Evolutionary conservation across 2,888 invertebrate species (phyloP), one percentile per base, ranked within the genome.

Genomic region (Galerucella calmariensis): DNA sequence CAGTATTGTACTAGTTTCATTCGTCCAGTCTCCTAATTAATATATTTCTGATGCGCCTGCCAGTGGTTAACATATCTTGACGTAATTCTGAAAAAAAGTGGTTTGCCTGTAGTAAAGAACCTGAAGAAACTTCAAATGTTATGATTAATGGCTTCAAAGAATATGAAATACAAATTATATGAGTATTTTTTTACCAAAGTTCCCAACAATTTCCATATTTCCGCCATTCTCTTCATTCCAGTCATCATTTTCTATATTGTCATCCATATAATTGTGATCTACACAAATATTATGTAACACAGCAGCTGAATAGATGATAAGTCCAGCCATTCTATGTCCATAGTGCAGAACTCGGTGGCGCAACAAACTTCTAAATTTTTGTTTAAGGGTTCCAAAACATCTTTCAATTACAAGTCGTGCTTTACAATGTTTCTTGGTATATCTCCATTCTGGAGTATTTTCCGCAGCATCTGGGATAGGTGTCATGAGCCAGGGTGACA

Each of bases 291-390:
- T 63, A 35, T 63, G 35, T 63, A 63, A 35, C 27, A 63, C 63
- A 5, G 63, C 41, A 63, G 27, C 63, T 27, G 63, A 63, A 63
- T 63, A 63, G 8, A 63, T 63, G 63, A 63, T 35, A 24, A 63
- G 63, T 63, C 63, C 63, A 27, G 63, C 27, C 24, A 63, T 63
- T 63, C 63, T 63, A 10, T 63, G 35, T 11, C 63, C 35, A 63
- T 63, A 63, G 41, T 63, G 63, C 27, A 63, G 35, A 63, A 63
- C 63, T 63, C 63, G 11, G 63, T 35, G 63, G 27, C 35, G 63
- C 27, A 63, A 35, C 1, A 63, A 10, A 63, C 63, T 63, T 35
- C 63, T 63, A 35, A 63, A 63, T 35, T 63, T 63, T 63, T 63
- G 63, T 63, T 63, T 35, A 10, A 24, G 35, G 11, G 35, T 27